These are phyloP conservation scores for Boulengeromyrus knoepffleri DNA, from an alignment of 2,113 vertebrate species.

Conservation along the genomic window DNA sequence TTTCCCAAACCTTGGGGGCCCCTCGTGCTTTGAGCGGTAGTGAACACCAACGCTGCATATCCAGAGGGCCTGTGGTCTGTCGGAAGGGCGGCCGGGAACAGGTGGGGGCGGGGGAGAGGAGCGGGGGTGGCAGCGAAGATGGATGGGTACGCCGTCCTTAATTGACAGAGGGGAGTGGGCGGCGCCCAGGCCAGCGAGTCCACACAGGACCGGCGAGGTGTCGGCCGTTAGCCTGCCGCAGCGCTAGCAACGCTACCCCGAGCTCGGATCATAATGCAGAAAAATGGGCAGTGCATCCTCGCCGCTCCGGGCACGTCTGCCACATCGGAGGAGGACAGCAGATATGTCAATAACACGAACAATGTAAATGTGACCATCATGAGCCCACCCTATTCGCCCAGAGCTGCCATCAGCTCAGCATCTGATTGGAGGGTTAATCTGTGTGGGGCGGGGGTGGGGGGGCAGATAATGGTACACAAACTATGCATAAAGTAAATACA, in stretches of 20 bases:
- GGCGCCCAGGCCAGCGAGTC: not conserved
- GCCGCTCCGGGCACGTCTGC: not conserved
- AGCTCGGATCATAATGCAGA: not conserved
- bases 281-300: not conserved
- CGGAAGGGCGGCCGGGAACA: not conserved
- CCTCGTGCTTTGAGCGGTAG: not conserved
- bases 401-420: conserved; percentile 13
- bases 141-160: conserved; percentile 35
- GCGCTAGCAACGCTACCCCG: not conserved
- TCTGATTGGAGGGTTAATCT: not conserved
- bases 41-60: not conserved
- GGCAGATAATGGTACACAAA: not conserved
- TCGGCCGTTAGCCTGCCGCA: not conserved
- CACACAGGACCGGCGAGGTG: not conserved
- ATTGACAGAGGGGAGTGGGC: conserved; percentile 38
- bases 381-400: not conserved
- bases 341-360: not conserved
- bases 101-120: not conserved
- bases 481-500: conserved; percentile 3
- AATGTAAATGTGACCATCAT: conserved; percentile 4
- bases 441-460: not conserved
- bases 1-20: not conserved
- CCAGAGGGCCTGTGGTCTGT: not conserved
- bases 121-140: conserved; percentile 43
- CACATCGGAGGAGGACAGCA: not conserved